phyloP scores from a whole-genome alignment of 2,888 invertebrate genomes.

The Oithona nana region DNA sequence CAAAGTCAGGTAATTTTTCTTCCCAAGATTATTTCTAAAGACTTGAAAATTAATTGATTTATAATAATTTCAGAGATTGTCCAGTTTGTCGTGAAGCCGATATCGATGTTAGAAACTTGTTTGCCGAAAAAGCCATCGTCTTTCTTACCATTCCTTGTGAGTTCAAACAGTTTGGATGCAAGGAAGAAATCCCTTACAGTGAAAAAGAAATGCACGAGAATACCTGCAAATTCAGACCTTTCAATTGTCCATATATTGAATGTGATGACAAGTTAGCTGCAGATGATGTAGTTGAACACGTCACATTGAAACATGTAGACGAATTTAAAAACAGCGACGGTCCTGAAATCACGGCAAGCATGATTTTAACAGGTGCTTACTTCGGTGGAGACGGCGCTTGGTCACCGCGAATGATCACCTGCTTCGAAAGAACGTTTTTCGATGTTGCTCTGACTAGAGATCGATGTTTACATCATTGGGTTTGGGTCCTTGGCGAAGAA shows the following conservation, averaged over 20 bases:
- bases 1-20: background rate
- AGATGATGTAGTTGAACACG: constrained; percentile 9
- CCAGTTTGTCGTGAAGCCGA: constrained; percentile 6
- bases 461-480: constrained; percentile 13
- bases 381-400: constrained; percentile 16
- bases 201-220: constrained; percentile 11
- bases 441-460: constrained; percentile 15
- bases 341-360: constrained; percentile 15
- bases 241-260: constrained; percentile 15
- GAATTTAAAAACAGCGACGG: constrained; percentile 8
- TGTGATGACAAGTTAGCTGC: constrained; percentile 12
- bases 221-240: constrained; percentile 5
- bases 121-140: constrained; percentile 8
- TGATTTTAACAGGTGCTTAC: constrained; percentile 15
- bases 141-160: constrained; percentile 8
- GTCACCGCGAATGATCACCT: constrained; percentile 15
- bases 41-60: background rate
- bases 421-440: constrained; percentile 14
- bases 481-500: constrained; percentile 13
- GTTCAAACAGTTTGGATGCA: constrained; percentile 2
- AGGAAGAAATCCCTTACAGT: background rate
- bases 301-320: constrained; percentile 1
- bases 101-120: constrained; percentile 2
- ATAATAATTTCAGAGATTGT: background rate
- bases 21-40: background rate